Base-by-base conservation (phyloP, 2,113 vertebrate genomes). In the Pluvialis apricaria region DNA sequence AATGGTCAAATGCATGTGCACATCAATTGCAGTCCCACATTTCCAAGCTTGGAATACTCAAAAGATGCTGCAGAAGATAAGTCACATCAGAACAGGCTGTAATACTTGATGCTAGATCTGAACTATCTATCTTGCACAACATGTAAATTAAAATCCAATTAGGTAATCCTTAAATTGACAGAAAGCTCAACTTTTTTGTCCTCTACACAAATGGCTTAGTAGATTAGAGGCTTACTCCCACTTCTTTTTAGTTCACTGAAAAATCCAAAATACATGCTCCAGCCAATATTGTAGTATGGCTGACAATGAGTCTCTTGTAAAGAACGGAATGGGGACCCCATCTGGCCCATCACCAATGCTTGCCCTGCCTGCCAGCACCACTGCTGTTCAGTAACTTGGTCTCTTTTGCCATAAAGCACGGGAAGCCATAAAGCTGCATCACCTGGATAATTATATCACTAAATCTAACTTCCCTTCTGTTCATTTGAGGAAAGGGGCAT, bases 1-100 rank as follows among this genome's bases (percentile, higher is more conserved):
- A 62, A 61, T 2, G 7, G 13, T 51, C 42, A 64, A 57, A 65
- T 14, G 11, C 12, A 57, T 0, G 0, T 15, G 11, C 13, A 12
- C 29, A 6, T 5, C 26, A 42, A n/a, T 42, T 49, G 31, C 51
- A 58, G 51, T 42, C 69, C 22, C 69, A 22, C 32, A 14, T 44
- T 75, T 82, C 32, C 69, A 82, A 66, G 36, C 32, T 42, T 32
- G 16, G 16, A 72, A 73, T 21, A 42, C 19, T 57, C 31, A 64
- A 24, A 47, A 87, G 62, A n/a, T 26, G 15, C 64, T 78, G 36
- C 32, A 78, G 13, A 60, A 36, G 13, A 21, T 44, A 76, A 58
- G 16, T 32, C 16, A 62, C 28, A 70, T 28, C 75, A 80, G 34
- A 52, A 61, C 22, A 40, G 28, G 38, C 0, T 70, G 38, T 28